Evolutionary conservation across 1,140 invertebrate species (phyloP).

Genomic region (Periplaneta americana): DNA sequence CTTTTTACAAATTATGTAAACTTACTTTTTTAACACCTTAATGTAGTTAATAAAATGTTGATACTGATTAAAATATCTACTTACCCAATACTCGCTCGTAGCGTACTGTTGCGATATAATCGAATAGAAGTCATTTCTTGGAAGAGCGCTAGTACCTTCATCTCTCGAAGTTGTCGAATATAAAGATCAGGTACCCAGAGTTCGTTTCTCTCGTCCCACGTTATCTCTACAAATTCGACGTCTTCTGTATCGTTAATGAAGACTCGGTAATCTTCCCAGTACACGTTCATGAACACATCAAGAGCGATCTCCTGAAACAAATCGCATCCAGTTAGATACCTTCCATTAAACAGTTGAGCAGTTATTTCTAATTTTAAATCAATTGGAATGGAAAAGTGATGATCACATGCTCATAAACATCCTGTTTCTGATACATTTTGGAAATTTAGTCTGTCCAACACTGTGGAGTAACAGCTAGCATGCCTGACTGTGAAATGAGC

Average conservation of each 20-base stretch:
- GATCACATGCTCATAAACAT: no score
- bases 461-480: no score
- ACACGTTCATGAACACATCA: slow-evolving; percentile 52
- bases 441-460: no score
- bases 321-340: neutral
- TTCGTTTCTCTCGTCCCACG: slow-evolving; percentile 28
- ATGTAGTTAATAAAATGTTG: no score
- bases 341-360: no score
- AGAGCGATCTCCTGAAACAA: slow-evolving; percentile 48
- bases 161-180: slow-evolving; percentile 50
- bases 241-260: slow-evolving; percentile 36
- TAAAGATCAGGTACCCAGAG: slow-evolving; percentile 53
- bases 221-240: slow-evolving; percentile 26
- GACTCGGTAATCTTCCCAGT: slow-evolving; percentile 48
- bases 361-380: no score
- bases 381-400: no score
- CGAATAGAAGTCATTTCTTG: slow-evolving; percentile 52
- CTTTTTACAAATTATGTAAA: no score
- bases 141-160: slow-evolving; percentile 48
- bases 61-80: slow-evolving; percentile 21
- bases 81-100: slow-evolving; percentile 52
- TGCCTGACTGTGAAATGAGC: no score
- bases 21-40: no score
- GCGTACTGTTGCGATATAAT: slow-evolving; percentile 48
- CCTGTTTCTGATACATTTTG: no score